Conservation (phyloP, 2,888 invertebrate genomes). For the Luperina testacea region DNA sequence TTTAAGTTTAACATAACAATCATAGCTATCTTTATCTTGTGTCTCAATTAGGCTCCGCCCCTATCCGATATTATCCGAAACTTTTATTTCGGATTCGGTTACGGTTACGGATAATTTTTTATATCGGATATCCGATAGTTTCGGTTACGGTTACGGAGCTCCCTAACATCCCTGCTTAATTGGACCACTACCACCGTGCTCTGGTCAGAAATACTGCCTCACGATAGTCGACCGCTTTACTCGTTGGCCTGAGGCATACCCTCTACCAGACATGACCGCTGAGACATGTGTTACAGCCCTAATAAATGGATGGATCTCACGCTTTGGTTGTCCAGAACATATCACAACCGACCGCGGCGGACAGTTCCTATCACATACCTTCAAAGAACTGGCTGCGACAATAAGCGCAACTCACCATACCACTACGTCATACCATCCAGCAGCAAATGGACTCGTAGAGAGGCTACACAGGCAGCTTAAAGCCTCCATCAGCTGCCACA, state of each 20-base stretch:
- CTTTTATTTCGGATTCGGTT: too few relatives aligned
- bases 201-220: conserved; percentile 61
- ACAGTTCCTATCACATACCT: conserved; percentile 69
- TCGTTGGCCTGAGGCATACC: conserved; percentile 71
- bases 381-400: conserved; percentile 41
- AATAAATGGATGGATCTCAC: conserved; percentile 74
- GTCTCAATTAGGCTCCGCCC: too few relatives aligned
- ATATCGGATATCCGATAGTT: too few relatives aligned
- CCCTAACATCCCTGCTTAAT: too few relatives aligned
- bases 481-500: conserved; percentile 8
- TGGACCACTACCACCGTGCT: conserved; percentile 58
- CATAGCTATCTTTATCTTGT: too few relatives aligned
- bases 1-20: too few relatives aligned
- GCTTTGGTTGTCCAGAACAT: conserved; percentile 76
- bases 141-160: too few relatives aligned
- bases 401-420: conserved; percentile 35
- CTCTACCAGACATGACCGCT: neutral
- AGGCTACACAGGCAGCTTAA: conserved; percentile 3
- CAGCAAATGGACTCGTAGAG: conserved; percentile 60
- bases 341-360: conserved; percentile 63
- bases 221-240: conserved; percentile 70
- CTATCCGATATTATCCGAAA: too few relatives aligned
- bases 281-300: conserved; percentile 32
- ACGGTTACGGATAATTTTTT: too few relatives aligned
- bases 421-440: conserved; percentile 65